A percentile compares a stretch with the other conserved stretches of the same genome.
These are phyloP conservation scores for Muscicapa comitata DNA, from an alignment of 2,797 vertebrate species.

Conservation along the genomic window DNA sequence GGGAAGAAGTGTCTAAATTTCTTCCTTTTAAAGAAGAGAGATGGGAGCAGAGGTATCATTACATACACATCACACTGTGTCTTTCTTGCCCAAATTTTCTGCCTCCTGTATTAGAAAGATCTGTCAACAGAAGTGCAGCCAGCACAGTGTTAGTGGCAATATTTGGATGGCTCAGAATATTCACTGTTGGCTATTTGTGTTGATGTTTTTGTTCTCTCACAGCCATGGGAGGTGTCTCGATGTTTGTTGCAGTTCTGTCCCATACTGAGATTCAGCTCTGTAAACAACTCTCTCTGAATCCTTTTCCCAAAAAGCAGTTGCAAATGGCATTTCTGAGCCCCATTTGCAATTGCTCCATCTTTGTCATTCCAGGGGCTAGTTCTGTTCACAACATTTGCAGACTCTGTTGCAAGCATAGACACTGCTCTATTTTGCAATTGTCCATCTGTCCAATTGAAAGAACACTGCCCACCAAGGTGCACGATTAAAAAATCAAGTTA, in stretches of 20 bases:
- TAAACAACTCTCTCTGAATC: not conserved
- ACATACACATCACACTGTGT: not conserved
- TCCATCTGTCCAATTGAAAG: not conserved
- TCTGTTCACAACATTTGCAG: not conserved
- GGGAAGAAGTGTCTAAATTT: not conserved
- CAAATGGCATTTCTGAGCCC: not conserved
- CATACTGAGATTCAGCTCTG: not conserved
- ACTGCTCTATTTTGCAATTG: rapidly evolving
- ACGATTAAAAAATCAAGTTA: not conserved
- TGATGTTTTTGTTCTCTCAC: not conserved
- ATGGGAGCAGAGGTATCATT: not conserved
- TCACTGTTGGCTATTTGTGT: not conserved
- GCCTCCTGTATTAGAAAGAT: not conserved
- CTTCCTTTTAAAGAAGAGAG: not conserved
- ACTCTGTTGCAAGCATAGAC: not conserved
- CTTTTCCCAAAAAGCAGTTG: not conserved
- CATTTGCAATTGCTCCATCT: not conserved
- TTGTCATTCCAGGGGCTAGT: not conserved
- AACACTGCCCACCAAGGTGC: not conserved
- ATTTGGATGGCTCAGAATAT: not conserved
- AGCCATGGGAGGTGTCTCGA: not conserved
- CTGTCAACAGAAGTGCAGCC: not conserved
- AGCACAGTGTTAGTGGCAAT: not conserved
- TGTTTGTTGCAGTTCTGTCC: not conserved
- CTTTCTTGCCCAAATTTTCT: not conserved